A percentile compares a stretch with the other conserved stretches of the same genome.
phyloP scores from a whole-genome alignment of 1,140 invertebrate genomes.

The Platyura marginata region DNA sequence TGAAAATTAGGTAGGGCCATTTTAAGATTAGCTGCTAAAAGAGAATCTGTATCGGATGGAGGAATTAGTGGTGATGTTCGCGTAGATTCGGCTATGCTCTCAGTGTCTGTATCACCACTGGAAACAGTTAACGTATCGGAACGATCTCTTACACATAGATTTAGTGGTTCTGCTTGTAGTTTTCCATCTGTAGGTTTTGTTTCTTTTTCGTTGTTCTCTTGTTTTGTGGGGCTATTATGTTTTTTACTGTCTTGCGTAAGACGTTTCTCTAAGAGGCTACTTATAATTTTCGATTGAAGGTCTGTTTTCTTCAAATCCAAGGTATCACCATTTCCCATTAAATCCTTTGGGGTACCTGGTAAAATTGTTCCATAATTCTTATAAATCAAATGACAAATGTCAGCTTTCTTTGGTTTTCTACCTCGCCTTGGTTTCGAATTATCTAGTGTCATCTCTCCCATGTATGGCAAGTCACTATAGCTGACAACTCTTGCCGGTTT shows the following conservation, averaged over 20 bases:
- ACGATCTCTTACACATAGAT: slow-evolving; percentile 54
- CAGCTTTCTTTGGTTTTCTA: slow-evolving; percentile 73
- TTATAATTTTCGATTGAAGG: slow-evolving; percentile 48
- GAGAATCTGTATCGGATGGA: slow-evolving; percentile 12
- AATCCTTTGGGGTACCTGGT: slow-evolving; percentile 30
- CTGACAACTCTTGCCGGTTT: slow-evolving; percentile 37
- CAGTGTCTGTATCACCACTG: slow-evolving; percentile 9
- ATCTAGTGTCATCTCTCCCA: slow-evolving; percentile 77
- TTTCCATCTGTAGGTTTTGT: slow-evolving; percentile 2
- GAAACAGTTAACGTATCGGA: slow-evolving; percentile 7
- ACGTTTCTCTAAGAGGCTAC: slow-evolving; percentile 44
- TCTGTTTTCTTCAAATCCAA: slow-evolving; percentile 30
- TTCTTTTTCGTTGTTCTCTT: slow-evolving; percentile 4
- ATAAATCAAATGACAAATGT: slow-evolving; percentile 79
- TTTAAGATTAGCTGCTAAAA: slow-evolving; percentile 12
- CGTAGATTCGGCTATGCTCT: slow-evolving; percentile 2
- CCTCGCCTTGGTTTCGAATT: slow-evolving; percentile 67
- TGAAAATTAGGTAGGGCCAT: slow-evolving; percentile 9
- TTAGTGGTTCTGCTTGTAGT: slow-evolving; percentile 50
- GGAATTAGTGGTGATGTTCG: slow-evolving; percentile 1
- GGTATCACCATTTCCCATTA: slow-evolving; percentile 4
- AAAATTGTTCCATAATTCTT: slow-evolving; percentile 78
- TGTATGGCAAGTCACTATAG: slow-evolving; percentile 70
- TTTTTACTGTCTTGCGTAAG: slow-evolving; percentile 41
- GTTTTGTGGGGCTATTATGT: slow-evolving; percentile 7